Conservation (phyloP, 2,113 vertebrate genomes). For the Nerophis ophidion region DNA sequence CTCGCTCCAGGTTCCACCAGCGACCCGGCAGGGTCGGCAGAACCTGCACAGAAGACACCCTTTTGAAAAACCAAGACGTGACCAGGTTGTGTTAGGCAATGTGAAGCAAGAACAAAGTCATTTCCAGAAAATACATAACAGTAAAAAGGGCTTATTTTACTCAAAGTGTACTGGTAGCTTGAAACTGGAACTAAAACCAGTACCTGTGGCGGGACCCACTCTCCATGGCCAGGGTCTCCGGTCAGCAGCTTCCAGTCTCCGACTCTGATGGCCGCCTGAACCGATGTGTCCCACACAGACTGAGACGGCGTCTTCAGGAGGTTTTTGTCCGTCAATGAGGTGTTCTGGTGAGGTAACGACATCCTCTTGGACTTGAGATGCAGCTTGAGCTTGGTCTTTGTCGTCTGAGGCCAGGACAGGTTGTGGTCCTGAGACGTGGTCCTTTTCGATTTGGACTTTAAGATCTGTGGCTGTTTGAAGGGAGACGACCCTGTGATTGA, state of each 20-base stretch:
- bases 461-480: neutral
- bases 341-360: conserved; percentile 11
- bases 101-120: no score
- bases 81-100: no score
- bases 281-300: conserved; percentile 81
- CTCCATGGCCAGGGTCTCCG: conserved; percentile 86
- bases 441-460: conserved; percentile 21
- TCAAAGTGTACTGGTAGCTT: neutral
- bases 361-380: conserved; percentile 19
- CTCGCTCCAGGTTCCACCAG: conserved; percentile 93
- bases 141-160: no score
- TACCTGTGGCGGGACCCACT: conserved; percentile 92
- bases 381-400: neutral
- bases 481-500: neutral
- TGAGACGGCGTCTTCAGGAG: conserved; percentile 25
- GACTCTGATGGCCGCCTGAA: conserved; percentile 88
- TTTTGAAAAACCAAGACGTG: no score
- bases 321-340: neutral
- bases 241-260: conserved; percentile 94
- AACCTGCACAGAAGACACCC: conserved; percentile 59
- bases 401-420: neutral
- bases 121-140: neutral
- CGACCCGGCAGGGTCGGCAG: conserved; percentile 81
- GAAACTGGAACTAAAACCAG: conserved; percentile 9
- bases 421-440: conserved; percentile 13